Conservation (phyloP, 2,797 vertebrate species). For the Phoeniculus purpureus region DNA sequence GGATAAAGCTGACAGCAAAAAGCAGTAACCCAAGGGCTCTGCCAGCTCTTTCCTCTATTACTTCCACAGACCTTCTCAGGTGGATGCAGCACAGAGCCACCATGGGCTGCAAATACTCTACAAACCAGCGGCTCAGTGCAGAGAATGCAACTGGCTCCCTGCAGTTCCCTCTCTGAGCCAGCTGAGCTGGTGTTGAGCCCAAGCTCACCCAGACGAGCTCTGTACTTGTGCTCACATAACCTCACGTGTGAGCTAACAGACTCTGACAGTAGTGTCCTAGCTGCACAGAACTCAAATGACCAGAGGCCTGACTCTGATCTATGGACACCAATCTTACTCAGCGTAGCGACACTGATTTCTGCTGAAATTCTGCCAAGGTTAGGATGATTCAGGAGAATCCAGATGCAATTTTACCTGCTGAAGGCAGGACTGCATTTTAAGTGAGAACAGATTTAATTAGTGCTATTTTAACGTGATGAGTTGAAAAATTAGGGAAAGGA, state of each 20-base stretch:
- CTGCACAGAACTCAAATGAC: background rate
- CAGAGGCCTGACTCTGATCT: background rate
- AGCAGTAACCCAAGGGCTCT: background rate
- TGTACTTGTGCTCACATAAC: background rate
- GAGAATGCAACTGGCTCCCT: accelerated
- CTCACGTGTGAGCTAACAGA: background rate
- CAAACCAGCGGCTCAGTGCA: background rate
- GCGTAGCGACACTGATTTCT: background rate
- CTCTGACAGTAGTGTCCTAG: background rate
- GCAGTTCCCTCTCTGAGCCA: background rate
- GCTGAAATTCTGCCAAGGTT: background rate
- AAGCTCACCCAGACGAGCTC: background rate
- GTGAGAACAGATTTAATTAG: constrained; percentile 16
- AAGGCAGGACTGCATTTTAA: constrained; percentile 24
- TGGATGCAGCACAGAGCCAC: background rate
- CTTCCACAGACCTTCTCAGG: background rate
- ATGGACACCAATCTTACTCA: background rate
- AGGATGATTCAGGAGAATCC: background rate
- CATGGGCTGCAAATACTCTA: background rate
- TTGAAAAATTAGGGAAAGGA: background rate
- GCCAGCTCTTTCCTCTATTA: background rate
- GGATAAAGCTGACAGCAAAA: background rate
- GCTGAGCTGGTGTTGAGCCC: background rate
- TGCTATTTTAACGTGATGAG: constrained; percentile 13
- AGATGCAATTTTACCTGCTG: constrained; percentile 13